Conservation (phyloP, 2,113 vertebrate genomes). For the Pseudorectes ferrugineus region DNA sequence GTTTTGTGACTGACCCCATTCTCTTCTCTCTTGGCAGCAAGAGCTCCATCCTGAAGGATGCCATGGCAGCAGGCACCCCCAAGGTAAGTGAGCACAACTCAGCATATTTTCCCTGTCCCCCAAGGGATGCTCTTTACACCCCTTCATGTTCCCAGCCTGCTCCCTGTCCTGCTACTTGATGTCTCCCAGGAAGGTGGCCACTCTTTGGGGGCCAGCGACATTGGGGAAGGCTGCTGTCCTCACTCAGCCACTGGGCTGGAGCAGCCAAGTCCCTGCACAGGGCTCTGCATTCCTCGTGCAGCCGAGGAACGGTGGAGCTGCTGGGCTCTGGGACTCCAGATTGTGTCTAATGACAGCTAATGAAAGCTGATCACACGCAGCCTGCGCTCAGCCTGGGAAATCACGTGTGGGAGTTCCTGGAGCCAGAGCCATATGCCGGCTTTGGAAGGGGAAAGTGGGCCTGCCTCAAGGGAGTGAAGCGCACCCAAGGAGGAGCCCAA, state of each 20-base stretch:
- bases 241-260: background rate
- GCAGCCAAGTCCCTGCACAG: fast-evolving
- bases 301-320: fast-evolving
- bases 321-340: background rate
- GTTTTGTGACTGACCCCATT: constrained; percentile 31
- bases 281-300: background rate
- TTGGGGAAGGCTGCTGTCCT: background rate
- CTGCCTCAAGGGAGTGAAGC: background rate
- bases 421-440: constrained; percentile 21
- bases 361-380: background rate
- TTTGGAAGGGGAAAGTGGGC: background rate
- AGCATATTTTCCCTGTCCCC: fast-evolving
- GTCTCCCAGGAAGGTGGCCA: background rate
- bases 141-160: fast-evolving
- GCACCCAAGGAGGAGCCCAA: background rate
- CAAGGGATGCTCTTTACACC: background rate
- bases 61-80: constrained; percentile 87
- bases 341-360: constrained; percentile 46
- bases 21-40: constrained; percentile 84
- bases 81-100: constrained; percentile 83
- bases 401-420: background rate
- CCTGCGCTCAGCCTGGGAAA: constrained; percentile 21
- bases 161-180: background rate
- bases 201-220: fast-evolving
- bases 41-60: constrained; percentile 90